A percentile compares a stretch with the other conserved stretches of the same genome.
Evolutionary conservation across 2,888 invertebrate species (phyloP).

Genomic region (Incurvaria masculella): DNA sequence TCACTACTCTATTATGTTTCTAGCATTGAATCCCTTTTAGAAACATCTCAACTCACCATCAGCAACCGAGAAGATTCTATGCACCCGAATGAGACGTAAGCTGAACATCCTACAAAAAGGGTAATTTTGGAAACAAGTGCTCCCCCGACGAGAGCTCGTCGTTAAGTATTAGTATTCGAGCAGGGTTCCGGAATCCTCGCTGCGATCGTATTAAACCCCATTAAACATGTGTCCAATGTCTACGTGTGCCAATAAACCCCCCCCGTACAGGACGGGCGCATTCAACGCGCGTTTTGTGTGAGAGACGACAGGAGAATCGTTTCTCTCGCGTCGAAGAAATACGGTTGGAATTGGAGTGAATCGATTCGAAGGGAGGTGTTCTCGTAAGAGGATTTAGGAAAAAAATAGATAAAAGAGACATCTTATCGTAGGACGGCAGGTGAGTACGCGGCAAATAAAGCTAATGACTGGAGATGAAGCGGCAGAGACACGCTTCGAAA

Average conservation of each 20-base stretch:
- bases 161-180: background rate
- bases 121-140: too few species aligned
- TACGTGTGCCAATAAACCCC: background rate
- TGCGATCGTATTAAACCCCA: background rate
- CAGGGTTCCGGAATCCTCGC: background rate
- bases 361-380: background rate
- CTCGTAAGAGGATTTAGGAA: background rate
- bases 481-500: background rate
- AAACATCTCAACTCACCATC: too few species aligned
- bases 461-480: background rate
- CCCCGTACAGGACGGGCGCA: background rate
- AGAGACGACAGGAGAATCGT: too few species aligned
- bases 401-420: background rate
- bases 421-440: background rate
- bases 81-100: too few species aligned
- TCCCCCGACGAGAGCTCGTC: background rate
- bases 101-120: too few species aligned
- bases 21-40: too few species aligned
- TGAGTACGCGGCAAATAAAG: background rate
- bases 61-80: too few species aligned
- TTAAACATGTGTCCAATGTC: background rate
- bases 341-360: background rate
- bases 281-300: background rate
- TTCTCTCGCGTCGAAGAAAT: background rate
- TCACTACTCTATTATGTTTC: too few species aligned